Conservation (phyloP, 2,797 vertebrate species). For the Chelidonichthys spinosus region DNA sequence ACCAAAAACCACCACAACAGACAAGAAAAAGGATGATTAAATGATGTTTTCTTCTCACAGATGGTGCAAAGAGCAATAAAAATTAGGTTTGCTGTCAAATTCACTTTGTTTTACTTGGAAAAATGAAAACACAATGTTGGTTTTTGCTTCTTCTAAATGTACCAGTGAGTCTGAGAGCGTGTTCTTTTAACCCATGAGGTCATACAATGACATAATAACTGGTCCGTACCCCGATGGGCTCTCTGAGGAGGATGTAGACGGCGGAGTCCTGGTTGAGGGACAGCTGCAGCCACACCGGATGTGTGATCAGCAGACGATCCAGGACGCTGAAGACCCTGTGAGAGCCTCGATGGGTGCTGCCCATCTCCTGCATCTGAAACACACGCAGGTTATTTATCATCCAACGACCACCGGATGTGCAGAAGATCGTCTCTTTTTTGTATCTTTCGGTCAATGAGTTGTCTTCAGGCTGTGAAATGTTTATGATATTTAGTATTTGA, state of each 20-base stretch:
- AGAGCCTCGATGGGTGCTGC: conserved; percentile 66
- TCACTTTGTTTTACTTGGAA: neutral
- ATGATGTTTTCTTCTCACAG: neutral
- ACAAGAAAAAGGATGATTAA: conserved; percentile 7
- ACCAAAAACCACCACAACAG: neutral
- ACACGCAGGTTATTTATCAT: neutral
- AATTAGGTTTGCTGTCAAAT: no score
- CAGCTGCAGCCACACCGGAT: conserved; percentile 92
- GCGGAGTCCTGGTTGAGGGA: conserved; percentile 88
- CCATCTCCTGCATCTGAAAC: conserved; percentile 82
- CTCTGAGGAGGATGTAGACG: conserved; percentile 89
- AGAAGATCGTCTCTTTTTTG: neutral
- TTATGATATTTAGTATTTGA: neutral
- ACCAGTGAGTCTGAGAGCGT: neutral
- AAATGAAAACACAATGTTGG: neutral
- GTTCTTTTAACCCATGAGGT: neutral
- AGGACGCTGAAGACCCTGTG: conserved; percentile 86
- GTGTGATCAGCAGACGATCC: conserved; percentile 91
- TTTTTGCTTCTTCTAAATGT: neutral
- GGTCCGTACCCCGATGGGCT: conserved; percentile 88
- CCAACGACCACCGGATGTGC: no score
- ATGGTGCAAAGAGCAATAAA: conserved; percentile 11
- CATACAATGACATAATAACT: neutral
- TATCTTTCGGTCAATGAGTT: neutral
- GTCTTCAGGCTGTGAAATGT: no score